phyloP scores from a whole-genome alignment of 2,797 vertebrate genomes.

The Chaetodon trifasciatus region DNA sequence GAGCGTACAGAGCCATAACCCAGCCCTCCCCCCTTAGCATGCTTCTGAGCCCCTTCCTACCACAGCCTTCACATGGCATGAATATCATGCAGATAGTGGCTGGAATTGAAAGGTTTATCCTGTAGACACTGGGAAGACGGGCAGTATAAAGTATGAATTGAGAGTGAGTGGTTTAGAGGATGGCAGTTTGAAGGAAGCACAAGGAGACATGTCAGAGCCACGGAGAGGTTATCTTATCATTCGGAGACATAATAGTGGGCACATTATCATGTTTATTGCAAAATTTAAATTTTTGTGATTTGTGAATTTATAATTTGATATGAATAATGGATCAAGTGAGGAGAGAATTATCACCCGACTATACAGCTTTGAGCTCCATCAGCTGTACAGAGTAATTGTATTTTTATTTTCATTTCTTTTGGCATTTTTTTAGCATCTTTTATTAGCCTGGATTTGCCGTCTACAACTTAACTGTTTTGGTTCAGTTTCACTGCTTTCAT shows the following conservation, averaged over 20 bases:
- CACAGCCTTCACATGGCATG: constrained; percentile 80
- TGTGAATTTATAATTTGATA: neutral
- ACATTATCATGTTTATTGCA: neutral
- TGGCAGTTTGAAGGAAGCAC: constrained; percentile 24
- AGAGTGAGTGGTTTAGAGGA: constrained; percentile 47
- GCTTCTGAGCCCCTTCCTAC: constrained; percentile 63
- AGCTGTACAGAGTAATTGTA: neutral
- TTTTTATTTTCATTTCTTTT: neutral
- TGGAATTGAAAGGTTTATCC: constrained; percentile 79
- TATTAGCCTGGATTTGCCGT: neutral
- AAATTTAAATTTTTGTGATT: neutral
- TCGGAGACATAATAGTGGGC: neutral
- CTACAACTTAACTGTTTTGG: neutral
- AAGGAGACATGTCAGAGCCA: constrained; percentile 32
- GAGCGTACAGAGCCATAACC: constrained; percentile 75
- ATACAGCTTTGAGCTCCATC: neutral
- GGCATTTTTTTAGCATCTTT: neutral
- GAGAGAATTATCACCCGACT: neutral
- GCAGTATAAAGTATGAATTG: constrained; percentile 66
- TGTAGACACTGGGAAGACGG: constrained; percentile 65
- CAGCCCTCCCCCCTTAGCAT: constrained; percentile 39
- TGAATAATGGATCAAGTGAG: neutral
- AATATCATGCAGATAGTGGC: constrained; percentile 73
- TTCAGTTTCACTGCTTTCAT: neutral
- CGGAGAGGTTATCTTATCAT: constrained; percentile 19